Base-by-base conservation (phyloP, 2,888 invertebrate genomes). In the Phrixothrix hirtus region DNA sequence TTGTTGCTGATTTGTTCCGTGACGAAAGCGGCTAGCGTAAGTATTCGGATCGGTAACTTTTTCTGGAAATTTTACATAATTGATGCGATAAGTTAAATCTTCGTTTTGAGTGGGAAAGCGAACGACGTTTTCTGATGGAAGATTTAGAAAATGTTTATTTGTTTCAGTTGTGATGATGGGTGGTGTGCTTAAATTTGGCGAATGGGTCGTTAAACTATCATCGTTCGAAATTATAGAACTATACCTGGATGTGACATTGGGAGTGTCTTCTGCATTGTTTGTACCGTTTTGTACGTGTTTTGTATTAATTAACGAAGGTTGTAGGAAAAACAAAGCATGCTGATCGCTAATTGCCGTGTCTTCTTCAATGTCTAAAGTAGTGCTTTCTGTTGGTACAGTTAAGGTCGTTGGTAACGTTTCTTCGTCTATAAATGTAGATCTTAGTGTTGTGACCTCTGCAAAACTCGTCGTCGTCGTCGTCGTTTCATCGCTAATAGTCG, bases 311-410 rank as follows among this genome's bases (percentile, higher is more conserved):
- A 47, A 41, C 16, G 58, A 41, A 7, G 57, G 58, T 13, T 55
- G 12, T 11, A 58, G 42, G 31, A 67, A 67, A 55, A 67, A 67
- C 32, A 67, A 57, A 13, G 67, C 67, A 43, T 66, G 64, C 13
- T 54, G 47, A 41, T 57, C 31, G 42, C 57, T 45, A 46, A 32
- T 59, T 39, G 50, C 53, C 13, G 46, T 56, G 41, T 48, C 44
- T 16, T 41, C 7, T 46, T 38, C 49, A 15, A 51, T 36, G n/a
- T 38, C 39, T 10, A 45, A 21, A 9, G 50, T 56, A 9, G 55
- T 55, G 10, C 42, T 38, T 49, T 49, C 53, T 29, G 51, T 39
- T 36, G 36, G 15, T 29, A 15, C 11, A 29, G 47, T 58, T 12
- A 51, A 30, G 15, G 26, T 45, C 10, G 34, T 47, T 32, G 50